phyloP scores from a whole-genome alignment of 1,140 invertebrate species.

The Pseudomyrmex flavicornis region DNA sequence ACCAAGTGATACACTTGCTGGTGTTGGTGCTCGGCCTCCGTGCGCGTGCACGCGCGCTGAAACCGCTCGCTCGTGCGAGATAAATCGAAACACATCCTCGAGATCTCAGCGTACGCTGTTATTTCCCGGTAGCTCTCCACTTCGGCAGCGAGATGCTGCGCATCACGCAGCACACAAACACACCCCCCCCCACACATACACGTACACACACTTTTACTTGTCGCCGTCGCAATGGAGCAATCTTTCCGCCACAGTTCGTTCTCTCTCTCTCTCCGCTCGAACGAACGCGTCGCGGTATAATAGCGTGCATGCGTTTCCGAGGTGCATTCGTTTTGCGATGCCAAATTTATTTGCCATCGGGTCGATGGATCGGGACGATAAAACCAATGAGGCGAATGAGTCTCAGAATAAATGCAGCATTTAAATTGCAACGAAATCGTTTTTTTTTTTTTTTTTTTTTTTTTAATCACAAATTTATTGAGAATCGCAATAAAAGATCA shows the following conservation, averaged over 20 bases:
- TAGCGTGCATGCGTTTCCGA: slow-evolving; percentile 15
- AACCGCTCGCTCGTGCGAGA: slow-evolving; percentile 50
- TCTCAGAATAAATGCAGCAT: slow-evolving; percentile 5
- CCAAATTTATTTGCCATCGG: slow-evolving; percentile 5
- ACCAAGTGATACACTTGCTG: neutral
- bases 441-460: too few relatives aligned
- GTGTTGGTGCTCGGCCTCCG: slow-evolving; percentile 24
- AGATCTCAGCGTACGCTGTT: slow-evolving; percentile 51
- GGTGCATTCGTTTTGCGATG: slow-evolving; percentile 33
- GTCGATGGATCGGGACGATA: neutral
- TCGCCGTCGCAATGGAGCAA: slow-evolving; percentile 57
- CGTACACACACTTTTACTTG: slow-evolving; percentile 16
- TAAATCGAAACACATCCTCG: slow-evolving; percentile 57
- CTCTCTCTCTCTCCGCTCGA: slow-evolving; percentile 11
- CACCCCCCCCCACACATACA: too few relatives aligned
- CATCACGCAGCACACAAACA: neutral
- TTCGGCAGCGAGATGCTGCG: slow-evolving; percentile 4
- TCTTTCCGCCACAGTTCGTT: slow-evolving; percentile 51
- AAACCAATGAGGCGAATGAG: neutral
- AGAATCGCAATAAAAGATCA: too few relatives aligned
- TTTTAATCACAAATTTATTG: too few relatives aligned
- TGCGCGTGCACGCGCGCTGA: slow-evolving; percentile 17
- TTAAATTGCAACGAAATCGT: neutral
- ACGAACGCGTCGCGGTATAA: slow-evolving; percentile 31
- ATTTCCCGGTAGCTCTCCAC: slow-evolving; percentile 46